phyloP scores from a whole-genome alignment of 1,140 invertebrate genomes.

The Heliconius hermathena region DNA sequence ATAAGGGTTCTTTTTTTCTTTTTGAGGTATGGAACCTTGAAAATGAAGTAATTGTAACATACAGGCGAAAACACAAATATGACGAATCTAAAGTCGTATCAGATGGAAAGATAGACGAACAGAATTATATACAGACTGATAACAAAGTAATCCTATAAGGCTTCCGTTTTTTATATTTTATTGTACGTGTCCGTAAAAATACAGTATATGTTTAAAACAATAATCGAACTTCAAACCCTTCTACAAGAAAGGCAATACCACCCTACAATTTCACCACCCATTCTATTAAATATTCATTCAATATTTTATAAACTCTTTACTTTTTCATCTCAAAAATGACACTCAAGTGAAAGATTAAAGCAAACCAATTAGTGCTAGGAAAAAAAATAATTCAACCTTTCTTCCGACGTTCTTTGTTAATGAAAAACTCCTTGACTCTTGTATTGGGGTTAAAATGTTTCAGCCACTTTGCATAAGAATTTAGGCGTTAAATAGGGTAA shows the following conservation, averaged over 20 bases:
- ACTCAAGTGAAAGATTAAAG: slow-evolving; percentile 12
- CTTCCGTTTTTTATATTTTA: too few relatives aligned
- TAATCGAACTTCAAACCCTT: not conserved
- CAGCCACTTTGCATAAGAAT: not conserved
- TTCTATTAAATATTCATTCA: slow-evolving; percentile 8
- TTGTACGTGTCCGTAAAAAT: too few relatives aligned
- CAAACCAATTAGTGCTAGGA: slow-evolving; percentile 14
- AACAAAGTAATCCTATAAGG: too few relatives aligned
- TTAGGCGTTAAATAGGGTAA: not conserved
- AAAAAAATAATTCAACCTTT: slow-evolving; percentile 10
- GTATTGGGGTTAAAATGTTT: slow-evolving; percentile 11
- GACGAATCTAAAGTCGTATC: too few relatives aligned
- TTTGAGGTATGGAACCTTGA: too few relatives aligned
- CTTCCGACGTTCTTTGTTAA: slow-evolving; percentile 8
- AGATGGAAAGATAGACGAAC: too few relatives aligned
- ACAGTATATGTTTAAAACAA: too few relatives aligned
- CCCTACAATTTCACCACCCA: not conserved
- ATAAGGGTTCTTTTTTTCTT: too few relatives aligned
- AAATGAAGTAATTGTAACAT: too few relatives aligned
- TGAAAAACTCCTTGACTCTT: slow-evolving; percentile 11
- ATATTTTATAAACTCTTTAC: not conserved
- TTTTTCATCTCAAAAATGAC: slow-evolving; percentile 3
- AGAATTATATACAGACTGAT: too few relatives aligned
- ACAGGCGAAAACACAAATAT: too few relatives aligned
- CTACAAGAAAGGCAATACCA: not conserved